phyloP scores from a whole-genome alignment of 2,797 vertebrate species.

The Halcyon smyrnensis region DNA sequence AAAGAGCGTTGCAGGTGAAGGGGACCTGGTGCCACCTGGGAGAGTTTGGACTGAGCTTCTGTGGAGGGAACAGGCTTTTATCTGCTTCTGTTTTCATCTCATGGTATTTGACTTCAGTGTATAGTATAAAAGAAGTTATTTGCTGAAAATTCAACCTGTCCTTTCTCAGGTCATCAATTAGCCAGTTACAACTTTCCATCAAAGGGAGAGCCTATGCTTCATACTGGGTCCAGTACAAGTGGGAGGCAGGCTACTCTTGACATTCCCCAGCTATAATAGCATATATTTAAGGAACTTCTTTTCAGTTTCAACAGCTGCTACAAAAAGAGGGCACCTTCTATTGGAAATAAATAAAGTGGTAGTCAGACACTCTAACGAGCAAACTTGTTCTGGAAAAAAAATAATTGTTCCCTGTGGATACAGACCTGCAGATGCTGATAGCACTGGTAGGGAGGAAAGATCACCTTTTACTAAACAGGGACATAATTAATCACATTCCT shows the following conservation, averaged over 20 bases:
- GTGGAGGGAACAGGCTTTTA: neutral
- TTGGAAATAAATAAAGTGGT: constrained; percentile 16
- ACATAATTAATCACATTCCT: neutral
- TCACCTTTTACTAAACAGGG: constrained; percentile 39
- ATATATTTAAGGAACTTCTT: neutral
- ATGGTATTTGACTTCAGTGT: neutral
- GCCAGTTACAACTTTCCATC: neutral
- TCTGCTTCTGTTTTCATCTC: neutral
- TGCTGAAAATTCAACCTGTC: neutral
- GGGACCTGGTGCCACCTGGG: neutral
- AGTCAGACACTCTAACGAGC: neutral
- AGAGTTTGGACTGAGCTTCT: neutral
- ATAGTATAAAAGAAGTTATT: neutral
- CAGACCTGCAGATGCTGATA: neutral
- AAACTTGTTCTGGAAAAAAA: neutral
- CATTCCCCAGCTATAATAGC: neutral
- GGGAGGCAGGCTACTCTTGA: neutral
- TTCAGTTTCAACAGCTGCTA: neutral
- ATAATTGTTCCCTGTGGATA: constrained; percentile 23
- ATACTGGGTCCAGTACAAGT: neutral
- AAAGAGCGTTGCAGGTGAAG: neutral
- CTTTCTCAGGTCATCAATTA: neutral
- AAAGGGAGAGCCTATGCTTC: neutral
- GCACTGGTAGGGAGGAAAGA: neutral
- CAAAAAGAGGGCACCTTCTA: neutral